These are phyloP conservation scores for Athalia cordata DNA, from an alignment of 2,888 invertebrate genomes.

Conservation along the genomic window DNA sequence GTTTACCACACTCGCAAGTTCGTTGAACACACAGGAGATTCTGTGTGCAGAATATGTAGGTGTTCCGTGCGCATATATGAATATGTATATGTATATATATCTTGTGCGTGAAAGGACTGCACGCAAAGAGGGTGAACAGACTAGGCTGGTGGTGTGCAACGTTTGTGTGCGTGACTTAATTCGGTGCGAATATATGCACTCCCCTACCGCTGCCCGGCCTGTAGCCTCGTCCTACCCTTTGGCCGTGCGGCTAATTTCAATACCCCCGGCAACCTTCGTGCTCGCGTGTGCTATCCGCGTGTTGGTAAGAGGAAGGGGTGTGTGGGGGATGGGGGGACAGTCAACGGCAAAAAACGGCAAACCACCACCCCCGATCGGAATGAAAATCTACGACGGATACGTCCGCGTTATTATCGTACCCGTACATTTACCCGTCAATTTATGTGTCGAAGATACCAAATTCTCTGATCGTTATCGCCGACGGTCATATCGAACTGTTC, in stretches of 20 bases:
- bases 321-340: constrained; percentile 50
- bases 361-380: constrained; percentile 42
- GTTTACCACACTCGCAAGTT: not conserved
- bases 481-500: not conserved
- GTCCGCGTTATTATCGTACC: not conserved
- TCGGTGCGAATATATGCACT: constrained; percentile 68
- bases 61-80: not conserved
- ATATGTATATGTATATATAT: constrained; percentile 14
- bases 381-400: not conserved
- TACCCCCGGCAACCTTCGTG: constrained; percentile 56
- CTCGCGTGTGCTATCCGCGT: constrained; percentile 34
- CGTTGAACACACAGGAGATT: constrained; percentile 35
- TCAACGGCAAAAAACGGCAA: constrained; percentile 52
- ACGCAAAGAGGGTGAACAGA: constrained; percentile 64
- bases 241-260: constrained; percentile 69
- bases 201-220: constrained; percentile 50
- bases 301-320: constrained; percentile 3
- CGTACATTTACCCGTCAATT: not conserved
- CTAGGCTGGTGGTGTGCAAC: constrained; percentile 43
- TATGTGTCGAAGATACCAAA: too few relatives aligned
- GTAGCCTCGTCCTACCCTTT: constrained; percentile 44
- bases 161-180: constrained; percentile 69
- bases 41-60: constrained; percentile 19
- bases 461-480: not conserved
- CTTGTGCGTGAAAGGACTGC: constrained; percentile 63